A percentile compares a stretch with the other conserved stretches of the same genome.
Conservation (phyloP, 2,888 invertebrate species). For the Eilema sororculum region DNA sequence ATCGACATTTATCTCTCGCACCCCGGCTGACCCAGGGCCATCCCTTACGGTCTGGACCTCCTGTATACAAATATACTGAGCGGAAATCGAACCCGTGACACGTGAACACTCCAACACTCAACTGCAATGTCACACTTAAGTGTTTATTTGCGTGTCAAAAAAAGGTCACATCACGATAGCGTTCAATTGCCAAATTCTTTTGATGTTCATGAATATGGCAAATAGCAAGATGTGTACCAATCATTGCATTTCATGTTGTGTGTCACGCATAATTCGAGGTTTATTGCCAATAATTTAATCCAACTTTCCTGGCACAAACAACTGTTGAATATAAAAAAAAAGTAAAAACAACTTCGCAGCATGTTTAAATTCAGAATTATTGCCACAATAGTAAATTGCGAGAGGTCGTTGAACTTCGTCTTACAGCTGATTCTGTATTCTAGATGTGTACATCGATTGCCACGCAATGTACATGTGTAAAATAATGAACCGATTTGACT, state of each 20-base stretch:
- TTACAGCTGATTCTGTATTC: constrained; percentile 34
- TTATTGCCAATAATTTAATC: not conserved
- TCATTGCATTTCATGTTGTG: not conserved
- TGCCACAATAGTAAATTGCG: constrained; percentile 19
- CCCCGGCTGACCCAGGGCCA: no score
- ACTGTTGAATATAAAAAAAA: constrained; percentile 26
- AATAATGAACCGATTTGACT: constrained; percentile 20
- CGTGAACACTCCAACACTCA: no score
- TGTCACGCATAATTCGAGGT: not conserved
- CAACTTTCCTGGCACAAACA: constrained; percentile 25
- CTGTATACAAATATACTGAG: no score
- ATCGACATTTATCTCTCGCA: no score
- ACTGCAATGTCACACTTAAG: no score
- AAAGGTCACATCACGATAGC: not conserved
- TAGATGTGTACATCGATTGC: constrained; percentile 28
- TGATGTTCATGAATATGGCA: not conserved
- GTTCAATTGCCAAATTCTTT: not conserved
- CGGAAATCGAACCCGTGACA: no score
- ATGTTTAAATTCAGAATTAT: constrained; percentile 31
- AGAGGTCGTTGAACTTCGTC: constrained; percentile 32
- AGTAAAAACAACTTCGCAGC: constrained; percentile 18
- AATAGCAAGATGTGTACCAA: not conserved
- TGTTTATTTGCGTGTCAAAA: no score
- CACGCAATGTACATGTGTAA: constrained; percentile 28
- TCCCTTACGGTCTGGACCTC: no score